Percentiles rank a stretch among this genome's conserved stretches.
Evolutionary conservation across 1,140 invertebrate genomes (phyloP).

Genomic region (Tetranychus cinnabarinus): DNA sequence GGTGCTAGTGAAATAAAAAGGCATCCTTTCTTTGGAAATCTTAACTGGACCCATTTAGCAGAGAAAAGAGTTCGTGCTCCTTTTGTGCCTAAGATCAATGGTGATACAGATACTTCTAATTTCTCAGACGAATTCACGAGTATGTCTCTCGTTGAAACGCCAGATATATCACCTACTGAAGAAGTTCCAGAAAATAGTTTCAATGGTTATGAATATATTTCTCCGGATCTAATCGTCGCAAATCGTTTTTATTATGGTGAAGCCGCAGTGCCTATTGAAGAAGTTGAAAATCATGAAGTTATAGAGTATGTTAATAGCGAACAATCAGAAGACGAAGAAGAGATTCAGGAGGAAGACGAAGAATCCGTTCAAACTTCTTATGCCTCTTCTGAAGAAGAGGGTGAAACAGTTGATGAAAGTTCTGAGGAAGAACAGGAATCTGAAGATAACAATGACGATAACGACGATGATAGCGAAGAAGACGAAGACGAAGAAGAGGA

Average conservation of each 20-base stretch:
- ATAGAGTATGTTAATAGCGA: background rate
- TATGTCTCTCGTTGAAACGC: conserved; percentile 68
- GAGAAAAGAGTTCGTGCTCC: conserved; percentile 47
- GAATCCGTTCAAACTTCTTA: background rate
- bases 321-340: background rate
- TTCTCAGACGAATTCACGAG: conserved; percentile 88
- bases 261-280: background rate
- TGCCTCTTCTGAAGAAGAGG: background rate
- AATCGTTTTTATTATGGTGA: background rate
- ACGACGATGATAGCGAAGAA: background rate
- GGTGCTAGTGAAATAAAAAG: conserved; percentile 47
- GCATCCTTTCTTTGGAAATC: conserved; percentile 53
- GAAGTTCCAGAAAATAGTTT: conserved; percentile 52
- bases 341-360: background rate
- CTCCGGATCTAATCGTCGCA: conserved; percentile 48
- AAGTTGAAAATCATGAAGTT: background rate
- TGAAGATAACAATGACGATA: background rate
- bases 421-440: background rate
- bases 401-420: background rate
- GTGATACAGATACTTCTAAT: conserved; percentile 65
- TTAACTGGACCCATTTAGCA: conserved; percentile 51
- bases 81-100: conserved; percentile 49
- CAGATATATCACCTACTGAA: conserved; percentile 46
- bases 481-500: conserved; percentile 6
- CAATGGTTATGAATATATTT: conserved; percentile 82